These are phyloP conservation scores for Idaea dimidiata DNA, from an alignment of 2,888 invertebrate genomes.

Conservation along the genomic window DNA sequence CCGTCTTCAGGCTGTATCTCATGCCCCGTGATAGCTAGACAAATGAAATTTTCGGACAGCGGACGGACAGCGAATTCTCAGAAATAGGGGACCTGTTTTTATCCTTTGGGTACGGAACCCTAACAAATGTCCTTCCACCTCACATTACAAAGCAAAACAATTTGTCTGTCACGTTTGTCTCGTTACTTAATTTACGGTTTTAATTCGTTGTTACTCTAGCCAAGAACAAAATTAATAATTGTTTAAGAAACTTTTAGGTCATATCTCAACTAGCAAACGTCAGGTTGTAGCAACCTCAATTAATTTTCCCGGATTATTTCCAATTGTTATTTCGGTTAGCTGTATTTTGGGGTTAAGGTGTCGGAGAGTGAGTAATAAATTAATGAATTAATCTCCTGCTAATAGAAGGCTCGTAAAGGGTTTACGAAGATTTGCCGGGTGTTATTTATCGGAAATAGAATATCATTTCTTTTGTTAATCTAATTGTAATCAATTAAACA, in stretches of 20 bases:
- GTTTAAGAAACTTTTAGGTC: background rate
- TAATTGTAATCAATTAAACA: no score
- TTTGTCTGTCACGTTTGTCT: background rate
- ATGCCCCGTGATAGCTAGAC: no score
- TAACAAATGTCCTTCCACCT: constrained; percentile 6
- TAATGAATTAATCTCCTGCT: constrained; percentile 1
- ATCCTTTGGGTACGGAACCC: no score
- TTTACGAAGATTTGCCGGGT: background rate
- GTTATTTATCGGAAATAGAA: background rate
- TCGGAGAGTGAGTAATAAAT: background rate
- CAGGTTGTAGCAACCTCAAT: background rate
- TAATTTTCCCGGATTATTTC: background rate
- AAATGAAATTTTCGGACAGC: no score
- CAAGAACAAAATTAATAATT: background rate
- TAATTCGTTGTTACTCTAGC: background rate
- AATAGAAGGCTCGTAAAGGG: background rate
- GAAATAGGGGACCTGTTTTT: no score
- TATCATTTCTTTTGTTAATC: background rate
- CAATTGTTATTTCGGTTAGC: background rate
- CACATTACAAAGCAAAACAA: background rate
- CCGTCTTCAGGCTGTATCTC: no score
- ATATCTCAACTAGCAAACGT: background rate
- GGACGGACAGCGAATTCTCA: no score
- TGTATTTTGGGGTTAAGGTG: background rate
- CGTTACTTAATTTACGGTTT: background rate